These are phyloP conservation scores for Ommatoiulus sabulosus DNA, from an alignment of 2,888 invertebrate genomes.

Conservation along the genomic window DNA sequence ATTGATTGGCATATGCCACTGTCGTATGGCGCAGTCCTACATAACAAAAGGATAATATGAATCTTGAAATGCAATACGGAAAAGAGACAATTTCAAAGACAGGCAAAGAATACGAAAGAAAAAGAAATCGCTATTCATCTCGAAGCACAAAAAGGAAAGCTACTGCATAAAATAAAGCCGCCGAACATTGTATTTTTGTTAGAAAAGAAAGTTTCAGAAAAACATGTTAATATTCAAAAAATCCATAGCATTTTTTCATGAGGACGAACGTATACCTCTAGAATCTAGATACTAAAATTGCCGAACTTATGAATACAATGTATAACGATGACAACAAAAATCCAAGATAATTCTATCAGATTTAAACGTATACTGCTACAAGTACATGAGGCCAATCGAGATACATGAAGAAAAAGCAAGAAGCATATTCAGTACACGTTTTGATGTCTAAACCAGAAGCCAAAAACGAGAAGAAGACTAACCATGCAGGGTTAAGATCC, in stretches of 20 bases:
- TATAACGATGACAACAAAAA: background rate
- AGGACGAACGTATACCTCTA: background rate
- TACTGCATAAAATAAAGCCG: conserved; percentile 6
- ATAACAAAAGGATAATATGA: conserved; percentile 49
- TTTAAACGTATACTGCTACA: background rate
- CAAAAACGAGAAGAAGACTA: background rate
- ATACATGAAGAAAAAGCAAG: background rate
- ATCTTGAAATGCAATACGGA: conserved; percentile 42
- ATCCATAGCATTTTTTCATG: conserved; percentile 18
- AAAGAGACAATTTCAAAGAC: conserved; percentile 47
- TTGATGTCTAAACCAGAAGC: no score
- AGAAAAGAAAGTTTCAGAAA: background rate
- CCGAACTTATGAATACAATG: background rate
- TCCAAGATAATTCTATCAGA: background rate
- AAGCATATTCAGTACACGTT: no score
- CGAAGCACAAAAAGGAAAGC: conserved; percentile 13
- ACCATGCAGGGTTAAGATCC: background rate
- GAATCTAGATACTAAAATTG: background rate
- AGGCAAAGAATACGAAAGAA: background rate
- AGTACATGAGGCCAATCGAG: background rate
- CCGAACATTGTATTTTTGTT: background rate
- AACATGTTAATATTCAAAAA: conserved; percentile 38
- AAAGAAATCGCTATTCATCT: conserved; percentile 40
- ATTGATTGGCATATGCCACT: conserved; percentile 53
- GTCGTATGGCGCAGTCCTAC: conserved; percentile 27